These are phyloP conservation scores for Drosophila testacea DNA, from an alignment of 2,888 invertebrate species.

Conservation along the genomic window DNA sequence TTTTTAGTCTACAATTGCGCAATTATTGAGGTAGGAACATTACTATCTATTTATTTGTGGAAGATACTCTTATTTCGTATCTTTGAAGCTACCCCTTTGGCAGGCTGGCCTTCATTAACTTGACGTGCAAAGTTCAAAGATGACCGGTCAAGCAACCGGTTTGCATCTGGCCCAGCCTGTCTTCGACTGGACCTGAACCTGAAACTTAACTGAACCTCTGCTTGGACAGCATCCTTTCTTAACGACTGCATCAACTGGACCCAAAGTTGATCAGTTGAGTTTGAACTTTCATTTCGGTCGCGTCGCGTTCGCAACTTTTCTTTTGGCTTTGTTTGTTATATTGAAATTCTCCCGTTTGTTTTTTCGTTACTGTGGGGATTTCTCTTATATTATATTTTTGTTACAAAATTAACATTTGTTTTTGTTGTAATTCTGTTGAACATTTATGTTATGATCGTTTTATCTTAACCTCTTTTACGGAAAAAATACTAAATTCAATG, in stretches of 20 bases:
- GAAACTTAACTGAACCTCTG: constrained; percentile 12
- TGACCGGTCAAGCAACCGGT: constrained; percentile 71
- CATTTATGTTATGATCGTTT: constrained; percentile 24
- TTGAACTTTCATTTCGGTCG: constrained; percentile 80
- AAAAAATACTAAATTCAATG: constrained; percentile 17
- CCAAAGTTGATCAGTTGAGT: constrained; percentile 71
- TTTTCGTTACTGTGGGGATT: constrained; percentile 71
- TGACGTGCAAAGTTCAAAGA: constrained; percentile 71
- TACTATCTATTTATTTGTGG: constrained; percentile 34
- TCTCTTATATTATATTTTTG: constrained; percentile 50
- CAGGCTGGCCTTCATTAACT: constrained; percentile 56
- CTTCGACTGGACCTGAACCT: constrained; percentile 67
- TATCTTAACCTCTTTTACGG: constrained; percentile 1
- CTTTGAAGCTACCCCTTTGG: constrained; percentile 44
- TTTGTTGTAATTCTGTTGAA: constrained; percentile 55
- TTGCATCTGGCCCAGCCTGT: constrained; percentile 68
- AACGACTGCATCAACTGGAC: constrained; percentile 33
- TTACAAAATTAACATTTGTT: constrained; percentile 53
- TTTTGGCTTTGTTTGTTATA: constrained; percentile 60
- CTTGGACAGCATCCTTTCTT: constrained; percentile 52
- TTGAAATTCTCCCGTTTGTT: constrained; percentile 57
- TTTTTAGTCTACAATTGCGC: constrained; percentile 53
- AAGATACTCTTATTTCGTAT: constrained; percentile 9
- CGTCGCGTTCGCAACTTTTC: constrained; percentile 66
- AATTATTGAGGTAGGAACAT: constrained; percentile 78